These are phyloP conservation scores for Diploscapter pachys DNA, from an alignment of 1,140 invertebrate genomes.

Conservation along the genomic window DNA sequence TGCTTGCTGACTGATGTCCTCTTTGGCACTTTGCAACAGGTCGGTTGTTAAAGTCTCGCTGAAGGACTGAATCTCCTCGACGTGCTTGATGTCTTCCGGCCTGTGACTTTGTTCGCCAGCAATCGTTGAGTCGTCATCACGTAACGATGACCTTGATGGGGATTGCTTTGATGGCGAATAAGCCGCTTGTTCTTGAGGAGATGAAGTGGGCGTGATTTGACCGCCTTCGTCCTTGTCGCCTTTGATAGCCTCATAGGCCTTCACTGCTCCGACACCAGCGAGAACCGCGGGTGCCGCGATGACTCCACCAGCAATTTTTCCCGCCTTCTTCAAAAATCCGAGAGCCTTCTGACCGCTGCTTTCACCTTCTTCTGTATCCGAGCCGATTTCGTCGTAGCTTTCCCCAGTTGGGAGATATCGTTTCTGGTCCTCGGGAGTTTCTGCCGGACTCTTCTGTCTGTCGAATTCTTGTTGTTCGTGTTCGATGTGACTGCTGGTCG, in stretches of 20 bases:
- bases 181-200: neutral
- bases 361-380: slow-evolving; percentile 16
- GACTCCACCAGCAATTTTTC: slow-evolving; percentile 34
- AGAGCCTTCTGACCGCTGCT: slow-evolving; percentile 16
- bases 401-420: slow-evolving; percentile 9
- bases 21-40: too few relatives aligned
- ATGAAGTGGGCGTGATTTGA: neutral
- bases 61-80: too few relatives aligned
- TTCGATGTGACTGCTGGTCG: neutral
- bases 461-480: slow-evolving; percentile 3
- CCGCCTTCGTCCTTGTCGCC: slow-evolving; percentile 12
- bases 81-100: too few relatives aligned
- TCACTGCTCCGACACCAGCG: slow-evolving; percentile 26
- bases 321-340: slow-evolving; percentile 30
- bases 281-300: slow-evolving; percentile 28
- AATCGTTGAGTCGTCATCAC: slow-evolving; percentile 22
- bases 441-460: neutral
- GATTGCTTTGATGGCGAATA: slow-evolving; percentile 22
- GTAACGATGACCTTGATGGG: slow-evolving; percentile 14
- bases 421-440: slow-evolving; percentile 7
- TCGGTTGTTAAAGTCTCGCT: too few relatives aligned
- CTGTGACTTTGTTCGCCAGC: neutral
- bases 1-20: too few relatives aligned
- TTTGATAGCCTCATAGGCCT: slow-evolving; percentile 27
- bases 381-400: too few relatives aligned